Base-by-base conservation (phyloP, 2,113 vertebrate species). In the Takifugu flavidus region DNA sequence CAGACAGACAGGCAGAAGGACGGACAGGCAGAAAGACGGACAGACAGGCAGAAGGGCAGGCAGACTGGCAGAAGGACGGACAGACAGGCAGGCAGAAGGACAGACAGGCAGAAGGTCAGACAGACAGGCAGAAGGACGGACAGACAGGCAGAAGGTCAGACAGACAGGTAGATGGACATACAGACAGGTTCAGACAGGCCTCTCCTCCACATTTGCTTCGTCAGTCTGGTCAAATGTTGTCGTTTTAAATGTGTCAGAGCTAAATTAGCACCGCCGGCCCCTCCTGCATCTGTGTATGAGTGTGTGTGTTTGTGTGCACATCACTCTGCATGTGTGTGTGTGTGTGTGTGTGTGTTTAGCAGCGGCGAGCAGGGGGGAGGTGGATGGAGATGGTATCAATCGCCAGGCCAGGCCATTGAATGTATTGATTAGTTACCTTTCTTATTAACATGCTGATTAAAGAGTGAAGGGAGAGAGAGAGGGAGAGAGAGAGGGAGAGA, bases 401-500 rank as follows among this genome's bases (percentile, higher is more conserved):
- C 86, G 89, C 84, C 82, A 81, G 80, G 86, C 88, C 79, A 81
- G 87, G 86, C 89, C 89, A 91, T 92, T 91, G 90, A 92, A 90
- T 80, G 82, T 92, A 92, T 92, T 92, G 91, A 92, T 92, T 91
- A 92, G 90, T 90, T 92, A 92, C 90, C 90, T 91, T 91, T 92
- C 90, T 91, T 91, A 92, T 92, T 92, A 92, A 92, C 91, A 92
- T 92, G 90, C 90, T 91, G 91, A 92, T 92, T 92, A 91, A 92
- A 91, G 90, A 82, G 87, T 76, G 86, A 79, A 77, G 82, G 60
- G 79, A 72, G 82, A 71, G 79, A 72, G 84, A 76, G 82, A 56
- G 77, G 70, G 82, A 74, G 82, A 28, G 77, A 70, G 80, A 82
- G 77, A 59, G 75, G 80, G 79, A 60, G 72, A 65, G 76, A 67